phyloP scores from a whole-genome alignment of 2,888 invertebrate genomes.

The Blastobasis lacticolella region DNA sequence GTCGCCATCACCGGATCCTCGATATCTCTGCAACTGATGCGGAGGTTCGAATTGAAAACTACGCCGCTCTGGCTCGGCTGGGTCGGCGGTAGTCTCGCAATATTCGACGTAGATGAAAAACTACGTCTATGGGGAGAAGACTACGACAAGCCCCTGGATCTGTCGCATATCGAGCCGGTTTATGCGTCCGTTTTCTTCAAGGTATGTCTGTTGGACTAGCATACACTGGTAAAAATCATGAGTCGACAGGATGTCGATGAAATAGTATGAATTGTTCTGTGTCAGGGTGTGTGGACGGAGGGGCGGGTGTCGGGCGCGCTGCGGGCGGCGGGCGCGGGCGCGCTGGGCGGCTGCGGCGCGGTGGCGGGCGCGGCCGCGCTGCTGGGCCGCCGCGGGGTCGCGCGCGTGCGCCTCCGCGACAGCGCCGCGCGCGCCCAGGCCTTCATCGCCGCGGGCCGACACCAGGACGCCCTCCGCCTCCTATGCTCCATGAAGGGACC shows the following conservation, averaged over 20 bases:
- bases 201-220: constrained; percentile 43
- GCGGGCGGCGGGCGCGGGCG: constrained; percentile 73
- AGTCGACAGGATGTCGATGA: neutral
- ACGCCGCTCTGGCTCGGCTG: constrained; percentile 81
- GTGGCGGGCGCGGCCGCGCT: constrained; percentile 72
- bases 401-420: constrained; percentile 77
- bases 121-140: constrained; percentile 92
- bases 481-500: constrained; percentile 41
- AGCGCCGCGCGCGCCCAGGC: constrained; percentile 67
- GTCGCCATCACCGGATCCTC: constrained; percentile 63
- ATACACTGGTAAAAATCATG: neutral
- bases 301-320: constrained; percentile 87
- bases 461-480: constrained; percentile 49
- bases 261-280: constrained; percentile 1
- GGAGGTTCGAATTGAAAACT: constrained; percentile 78
- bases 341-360: constrained; percentile 59
- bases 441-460: constrained; percentile 77
- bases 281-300: constrained; percentile 93
- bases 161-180: constrained; percentile 86
- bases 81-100: constrained; percentile 86
- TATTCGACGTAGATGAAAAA: constrained; percentile 89
- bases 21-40: constrained; percentile 76
- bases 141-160: constrained; percentile 88
- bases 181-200: constrained; percentile 92
- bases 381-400: constrained; percentile 77